Evolutionary conservation across 2,113 vertebrate genomes (phyloP).

Genomic region (Zootoca vivipara): DNA sequence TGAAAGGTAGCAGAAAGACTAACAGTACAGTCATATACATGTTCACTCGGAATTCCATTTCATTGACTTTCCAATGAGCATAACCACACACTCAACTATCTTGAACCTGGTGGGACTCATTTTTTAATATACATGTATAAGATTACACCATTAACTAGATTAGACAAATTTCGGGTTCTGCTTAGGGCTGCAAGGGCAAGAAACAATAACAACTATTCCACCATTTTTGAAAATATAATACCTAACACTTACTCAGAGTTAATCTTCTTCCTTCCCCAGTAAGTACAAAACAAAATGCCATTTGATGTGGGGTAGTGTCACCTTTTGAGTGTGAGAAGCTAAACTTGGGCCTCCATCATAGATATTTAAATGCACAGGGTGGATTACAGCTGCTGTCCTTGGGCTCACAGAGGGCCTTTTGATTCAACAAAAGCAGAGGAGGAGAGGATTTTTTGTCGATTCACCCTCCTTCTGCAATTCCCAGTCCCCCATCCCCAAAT

Average conservation of each 20-base stretch:
- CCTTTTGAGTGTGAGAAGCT: not conserved
- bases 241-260: not conserved
- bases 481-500: not conserved
- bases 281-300: not conserved
- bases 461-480: too few relatives aligned
- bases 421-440: too few relatives aligned
- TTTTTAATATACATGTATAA: not conserved
- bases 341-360: not conserved
- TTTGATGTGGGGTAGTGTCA: not conserved
- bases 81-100: not conserved
- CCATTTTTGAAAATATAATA: not conserved
- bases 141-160: not conserved
- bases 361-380: not conserved
- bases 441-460: too few relatives aligned
- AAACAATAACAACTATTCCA: not conserved
- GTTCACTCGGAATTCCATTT: not conserved
- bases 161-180: not conserved
- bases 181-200: too few relatives aligned
- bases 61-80: not conserved
- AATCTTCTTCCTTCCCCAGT: not conserved
- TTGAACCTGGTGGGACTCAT: not conserved
- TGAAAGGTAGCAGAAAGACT: not conserved
- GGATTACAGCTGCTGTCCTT: too few relatives aligned
- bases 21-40: not conserved
- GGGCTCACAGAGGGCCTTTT: too few relatives aligned